Percentiles rank a stretch among this genome's conserved stretches.
Evolutionary conservation across 2,888 invertebrate genomes (phyloP).

Genomic region (Drosophila flavopinicola): DNA sequence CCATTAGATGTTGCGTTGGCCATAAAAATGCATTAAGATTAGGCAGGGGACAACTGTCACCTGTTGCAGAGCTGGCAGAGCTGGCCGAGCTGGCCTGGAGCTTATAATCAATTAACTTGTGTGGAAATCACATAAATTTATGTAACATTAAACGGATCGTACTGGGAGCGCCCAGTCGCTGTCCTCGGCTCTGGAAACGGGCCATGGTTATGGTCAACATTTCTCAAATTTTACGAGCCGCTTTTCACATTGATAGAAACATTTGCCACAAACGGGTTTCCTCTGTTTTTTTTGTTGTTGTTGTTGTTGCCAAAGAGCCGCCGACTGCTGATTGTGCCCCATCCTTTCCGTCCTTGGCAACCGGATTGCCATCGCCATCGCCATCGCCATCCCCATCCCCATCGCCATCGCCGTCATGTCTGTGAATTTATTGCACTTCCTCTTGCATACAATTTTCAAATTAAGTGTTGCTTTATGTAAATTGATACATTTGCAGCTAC

Average conservation of each 20-base stretch:
- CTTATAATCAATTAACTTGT: conserved; percentile 81
- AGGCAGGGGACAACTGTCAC: conserved; percentile 24
- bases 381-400: too few species aligned
- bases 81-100: conserved; percentile 38
- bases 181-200: conserved; percentile 15
- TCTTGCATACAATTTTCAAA: conserved; percentile 69
- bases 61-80: conserved; percentile 32
- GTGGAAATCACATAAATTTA: conserved; percentile 82
- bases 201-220: conserved; percentile 65
- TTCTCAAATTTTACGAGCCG: conserved; percentile 73
- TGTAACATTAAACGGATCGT: conserved; percentile 73
- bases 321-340: conserved; percentile 25
- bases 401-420: conserved; percentile 50
- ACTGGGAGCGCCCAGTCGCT: too few species aligned
- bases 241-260: conserved; percentile 75
- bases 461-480: conserved; percentile 66
- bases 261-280: conserved; percentile 67
- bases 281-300: too few species aligned
- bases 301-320: conserved; percentile 29
- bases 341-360: not conserved
- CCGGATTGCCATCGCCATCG: too few species aligned
- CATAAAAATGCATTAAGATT: conserved; percentile 50
- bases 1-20: conserved; percentile 12
- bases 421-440: conserved; percentile 71
- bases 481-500: conserved; percentile 62